phyloP scores from a whole-genome alignment of 2,888 invertebrate species.

The Watsonalla cultraria region DNA sequence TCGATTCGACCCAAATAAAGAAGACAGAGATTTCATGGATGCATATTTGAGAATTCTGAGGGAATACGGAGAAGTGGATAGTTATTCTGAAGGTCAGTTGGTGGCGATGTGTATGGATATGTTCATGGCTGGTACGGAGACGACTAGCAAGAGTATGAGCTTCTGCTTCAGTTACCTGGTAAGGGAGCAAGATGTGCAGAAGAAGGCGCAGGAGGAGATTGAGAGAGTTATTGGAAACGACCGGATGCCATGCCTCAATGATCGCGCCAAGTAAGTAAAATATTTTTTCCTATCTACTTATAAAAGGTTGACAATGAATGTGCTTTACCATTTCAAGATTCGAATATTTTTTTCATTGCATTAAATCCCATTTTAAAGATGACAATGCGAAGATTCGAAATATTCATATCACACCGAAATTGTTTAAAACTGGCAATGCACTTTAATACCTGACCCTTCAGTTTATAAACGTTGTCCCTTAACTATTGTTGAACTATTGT shows the following conservation, averaged over 20 bases:
- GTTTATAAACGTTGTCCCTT: too few species aligned
- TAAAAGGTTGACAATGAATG: too few species aligned
- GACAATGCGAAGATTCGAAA: too few species aligned
- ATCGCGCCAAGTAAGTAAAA: constrained; percentile 81
- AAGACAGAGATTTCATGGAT: constrained; percentile 89
- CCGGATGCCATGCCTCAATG: constrained; percentile 83
- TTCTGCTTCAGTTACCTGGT: constrained; percentile 88
- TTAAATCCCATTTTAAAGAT: too few species aligned
- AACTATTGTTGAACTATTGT: too few species aligned
- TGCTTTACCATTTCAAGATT: too few species aligned
- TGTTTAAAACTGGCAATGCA: too few species aligned
- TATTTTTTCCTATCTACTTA: too few species aligned
- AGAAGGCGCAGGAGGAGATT: constrained; percentile 87
- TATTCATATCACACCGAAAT: too few species aligned
- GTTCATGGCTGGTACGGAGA: constrained; percentile 93
- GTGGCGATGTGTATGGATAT: constrained; percentile 90
- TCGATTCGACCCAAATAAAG: constrained; percentile 75
- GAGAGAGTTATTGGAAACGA: constrained; percentile 85
- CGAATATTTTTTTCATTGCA: too few species aligned
- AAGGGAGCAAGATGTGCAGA: constrained; percentile 84
- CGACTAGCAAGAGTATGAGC: constrained; percentile 87
- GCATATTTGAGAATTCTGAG: constrained; percentile 85
- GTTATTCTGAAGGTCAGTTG: constrained; percentile 85
- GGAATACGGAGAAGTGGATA: constrained; percentile 74
- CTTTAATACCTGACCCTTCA: too few species aligned